A percentile compares a stretch with the other conserved stretches of the same genome.
These are phyloP conservation scores for Rhodinocichla rosea DNA, from an alignment of 2,113 vertebrate genomes.

Conservation along the genomic window DNA sequence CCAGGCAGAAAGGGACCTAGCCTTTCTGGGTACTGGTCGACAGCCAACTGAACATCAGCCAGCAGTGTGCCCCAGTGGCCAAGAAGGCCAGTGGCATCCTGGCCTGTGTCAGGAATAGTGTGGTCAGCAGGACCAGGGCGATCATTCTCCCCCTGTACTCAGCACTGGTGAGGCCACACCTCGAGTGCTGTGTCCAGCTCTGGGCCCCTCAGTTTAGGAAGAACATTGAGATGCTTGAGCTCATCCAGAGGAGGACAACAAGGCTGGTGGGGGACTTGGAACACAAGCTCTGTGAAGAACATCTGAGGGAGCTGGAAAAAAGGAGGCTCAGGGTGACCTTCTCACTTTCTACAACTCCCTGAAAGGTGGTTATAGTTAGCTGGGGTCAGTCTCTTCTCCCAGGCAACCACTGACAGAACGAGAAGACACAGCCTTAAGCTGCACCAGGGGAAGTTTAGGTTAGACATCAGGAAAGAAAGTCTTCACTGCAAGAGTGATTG, in stretches of 20 bases:
- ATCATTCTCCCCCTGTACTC: not conserved
- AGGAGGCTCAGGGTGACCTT: not conserved
- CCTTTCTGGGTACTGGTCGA: not conserved
- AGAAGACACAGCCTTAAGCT: not conserved
- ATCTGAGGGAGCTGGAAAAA: not conserved
- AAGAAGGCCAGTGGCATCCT: not conserved
- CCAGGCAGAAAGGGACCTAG: not conserved
- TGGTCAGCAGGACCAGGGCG: not conserved
- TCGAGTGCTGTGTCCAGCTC: not conserved
- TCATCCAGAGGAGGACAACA: fast-evolving
- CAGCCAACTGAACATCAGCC: fast-evolving
- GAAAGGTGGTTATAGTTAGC: not conserved
- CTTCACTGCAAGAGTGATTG: not conserved
- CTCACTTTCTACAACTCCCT: too few relatives aligned
- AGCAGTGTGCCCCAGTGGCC: not conserved
- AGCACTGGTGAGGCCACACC: fast-evolving
- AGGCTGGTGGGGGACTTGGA: not conserved
- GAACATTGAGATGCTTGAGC: fast-evolving
- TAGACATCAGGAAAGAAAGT: not conserved
- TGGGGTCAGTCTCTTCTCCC: fast-evolving
- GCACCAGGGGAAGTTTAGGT: not conserved
- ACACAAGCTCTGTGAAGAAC: not conserved
- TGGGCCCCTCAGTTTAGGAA: not conserved
- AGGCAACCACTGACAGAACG: fast-evolving
- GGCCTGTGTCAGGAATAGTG: not conserved